Evolutionary conservation across 2,888 invertebrate genomes (phyloP).

Genomic region (Leucophenga montana): DNA sequence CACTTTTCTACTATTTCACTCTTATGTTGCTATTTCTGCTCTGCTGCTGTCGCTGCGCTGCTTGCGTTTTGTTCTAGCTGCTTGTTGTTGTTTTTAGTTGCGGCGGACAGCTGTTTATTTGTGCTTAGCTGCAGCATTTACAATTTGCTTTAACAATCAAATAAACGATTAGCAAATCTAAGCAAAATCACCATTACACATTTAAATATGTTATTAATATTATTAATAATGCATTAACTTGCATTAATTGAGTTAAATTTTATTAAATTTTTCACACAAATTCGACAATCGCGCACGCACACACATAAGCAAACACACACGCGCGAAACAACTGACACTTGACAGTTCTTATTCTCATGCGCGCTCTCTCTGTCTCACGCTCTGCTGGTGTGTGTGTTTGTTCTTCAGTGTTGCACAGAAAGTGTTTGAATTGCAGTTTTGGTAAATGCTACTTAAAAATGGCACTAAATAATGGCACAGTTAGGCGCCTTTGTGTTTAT

Average conservation of each 20-base stretch:
- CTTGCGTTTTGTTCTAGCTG: neutral
- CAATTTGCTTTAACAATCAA: neutral
- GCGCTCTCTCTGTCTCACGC: slow-evolving; percentile 24
- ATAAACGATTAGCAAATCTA: too few relatives aligned
- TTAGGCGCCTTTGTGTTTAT: slow-evolving; percentile 1
- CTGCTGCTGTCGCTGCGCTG: neutral
- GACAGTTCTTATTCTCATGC: slow-evolving; percentile 30
- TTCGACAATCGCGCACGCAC: neutral
- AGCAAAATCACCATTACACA: too few relatives aligned
- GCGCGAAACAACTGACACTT: slow-evolving; percentile 22
- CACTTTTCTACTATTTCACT: slow-evolving; percentile 32
- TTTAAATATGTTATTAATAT: neutral
- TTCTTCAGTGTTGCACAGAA: slow-evolving; percentile 41
- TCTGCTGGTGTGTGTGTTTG: neutral
- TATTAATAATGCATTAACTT: neutral
- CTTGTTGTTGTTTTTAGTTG: slow-evolving; percentile 22
- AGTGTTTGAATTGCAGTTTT: slow-evolving; percentile 41
- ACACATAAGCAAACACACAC: neutral
- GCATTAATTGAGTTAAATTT: neutral
- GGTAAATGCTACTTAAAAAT: slow-evolving; percentile 34
- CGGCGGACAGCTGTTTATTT: slow-evolving; percentile 37
- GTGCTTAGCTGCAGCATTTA: neutral
- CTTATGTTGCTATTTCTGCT: neutral
- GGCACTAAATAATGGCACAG: slow-evolving; percentile 33
- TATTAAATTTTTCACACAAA: slow-evolving; percentile 14